Percentiles rank a stretch among this genome's conserved stretches.
Conservation (phyloP, 2,888 invertebrate genomes). For the Phytoseiulus persimilis region DNA sequence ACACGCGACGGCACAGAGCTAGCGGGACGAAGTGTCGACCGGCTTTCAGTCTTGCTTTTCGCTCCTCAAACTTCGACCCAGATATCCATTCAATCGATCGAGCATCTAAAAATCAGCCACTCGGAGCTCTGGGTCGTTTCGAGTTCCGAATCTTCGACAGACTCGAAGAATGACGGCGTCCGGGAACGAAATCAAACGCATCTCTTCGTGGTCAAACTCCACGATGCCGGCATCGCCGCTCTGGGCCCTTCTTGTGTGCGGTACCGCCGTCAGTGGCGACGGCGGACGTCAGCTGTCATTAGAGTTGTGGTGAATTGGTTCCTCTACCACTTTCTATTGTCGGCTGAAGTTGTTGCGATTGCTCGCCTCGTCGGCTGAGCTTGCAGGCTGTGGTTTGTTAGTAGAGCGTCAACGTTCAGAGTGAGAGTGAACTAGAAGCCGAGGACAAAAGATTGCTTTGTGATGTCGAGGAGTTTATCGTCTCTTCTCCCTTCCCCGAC, state of each 20-base stretch:
- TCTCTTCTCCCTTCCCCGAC: not conserved
- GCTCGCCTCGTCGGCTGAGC: not conserved
- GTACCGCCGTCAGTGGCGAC: not conserved
- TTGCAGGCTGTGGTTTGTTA: not conserved
- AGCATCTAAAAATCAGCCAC: too few species aligned
- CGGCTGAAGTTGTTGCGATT: not conserved
- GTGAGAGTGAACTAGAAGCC: not conserved
- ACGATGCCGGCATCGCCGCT: too few species aligned
- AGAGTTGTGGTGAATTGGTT: not conserved
- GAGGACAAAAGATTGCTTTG: conserved; percentile 5
- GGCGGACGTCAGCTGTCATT: not conserved
- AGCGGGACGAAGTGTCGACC: too few species aligned
- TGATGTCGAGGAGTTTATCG: not conserved
- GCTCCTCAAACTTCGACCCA: too few species aligned
- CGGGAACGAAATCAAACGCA: too few species aligned
- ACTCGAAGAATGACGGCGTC: too few species aligned
- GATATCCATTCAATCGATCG: too few species aligned
- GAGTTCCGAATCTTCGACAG: too few species aligned
- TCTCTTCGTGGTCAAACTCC: too few species aligned
- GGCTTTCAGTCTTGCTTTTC: too few species aligned
- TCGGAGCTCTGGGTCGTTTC: too few species aligned
- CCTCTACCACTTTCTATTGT: not conserved
- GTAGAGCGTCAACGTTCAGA: not conserved
- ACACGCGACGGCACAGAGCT: not conserved
- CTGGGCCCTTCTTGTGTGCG: too few species aligned